Evolutionary conservation across 2,888 invertebrate genomes (phyloP), one percentile per base, ranked within the genome.

Genomic region (Drosophila nr. medialis): DNA sequence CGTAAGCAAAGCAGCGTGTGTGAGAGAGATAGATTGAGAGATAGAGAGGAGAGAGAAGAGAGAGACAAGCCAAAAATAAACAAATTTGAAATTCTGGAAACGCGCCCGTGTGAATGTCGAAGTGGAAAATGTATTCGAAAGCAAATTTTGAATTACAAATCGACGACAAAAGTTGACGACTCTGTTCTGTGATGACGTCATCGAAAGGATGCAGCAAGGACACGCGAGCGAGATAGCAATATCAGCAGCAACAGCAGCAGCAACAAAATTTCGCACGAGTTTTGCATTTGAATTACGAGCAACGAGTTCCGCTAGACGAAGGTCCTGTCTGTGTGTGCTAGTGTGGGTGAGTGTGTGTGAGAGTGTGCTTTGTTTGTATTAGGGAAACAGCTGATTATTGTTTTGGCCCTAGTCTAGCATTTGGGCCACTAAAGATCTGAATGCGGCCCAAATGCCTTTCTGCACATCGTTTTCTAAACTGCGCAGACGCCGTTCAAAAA

Each of bases 111-210:
- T 80, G 76, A 76, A 80, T 82, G 75, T 78, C 77, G 75, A 89
- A 83, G 89, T 86, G 86, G 83, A 86, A 89, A 90, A 86, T 86
- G 86, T 88, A 86, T 86, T 86, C 77, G 77, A 89, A 84, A 89
- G 82, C 90, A 87, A 89, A 89, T 90, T 88, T 88, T 89, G 90
- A 90, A 90, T 85, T 89, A 88, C 86, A 90, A 90, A 88, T 90
- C 88, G 90, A 81, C 77, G 61, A 86, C 64, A 66, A 50, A 60
- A 56, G 63, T 61, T 66, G 55, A 45, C 50, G 65, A 40, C 62
- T 50, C 38, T n/a, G 18, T 13, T 55, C 32, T 60, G 72, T 70
- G 80, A 65, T 85, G 86, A 86, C 86, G 86, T 86, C 86, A 89
- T 68, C 70, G 74, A 69, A 77, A 88, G 90, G 77, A 87, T 89